Percentiles rank a stretch among this genome's conserved stretches.
These are phyloP conservation scores for Hemistola chrysoprasaria DNA, from an alignment of 2,888 invertebrate species.

Conservation along the genomic window DNA sequence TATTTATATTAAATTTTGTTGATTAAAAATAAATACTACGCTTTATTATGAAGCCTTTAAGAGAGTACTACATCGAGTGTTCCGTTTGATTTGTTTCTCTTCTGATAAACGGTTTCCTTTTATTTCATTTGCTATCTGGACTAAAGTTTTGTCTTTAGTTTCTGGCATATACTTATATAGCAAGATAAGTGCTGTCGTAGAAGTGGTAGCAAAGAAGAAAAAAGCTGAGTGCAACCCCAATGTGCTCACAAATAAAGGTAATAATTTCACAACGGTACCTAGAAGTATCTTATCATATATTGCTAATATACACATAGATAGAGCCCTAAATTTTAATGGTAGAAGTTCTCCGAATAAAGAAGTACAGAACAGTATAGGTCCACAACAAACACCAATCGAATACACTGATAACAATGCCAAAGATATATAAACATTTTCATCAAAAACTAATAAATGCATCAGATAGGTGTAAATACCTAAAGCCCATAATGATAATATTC, in stretches of 20 bases:
- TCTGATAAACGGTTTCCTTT: slow-evolving; percentile 34
- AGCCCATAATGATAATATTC: slow-evolving; percentile 30
- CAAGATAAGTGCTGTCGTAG: slow-evolving; percentile 17
- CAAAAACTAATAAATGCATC: slow-evolving; percentile 26
- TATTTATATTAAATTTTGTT: too few species aligned
- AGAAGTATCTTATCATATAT: slow-evolving; percentile 9
- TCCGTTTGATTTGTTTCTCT: slow-evolving; percentile 3
- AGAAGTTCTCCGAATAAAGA: slow-evolving; percentile 40
- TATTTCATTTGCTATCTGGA: too few species aligned
- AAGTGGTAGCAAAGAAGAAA: slow-evolving; percentile 33
- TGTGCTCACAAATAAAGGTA: slow-evolving; percentile 36
- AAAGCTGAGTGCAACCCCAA: slow-evolving; percentile 39
- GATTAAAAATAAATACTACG: too few species aligned
- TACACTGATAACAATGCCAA: slow-evolving; percentile 32
- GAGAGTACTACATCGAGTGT: too few species aligned
- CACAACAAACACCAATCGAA: slow-evolving; percentile 41
- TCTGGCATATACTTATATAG: slow-evolving; percentile 46
- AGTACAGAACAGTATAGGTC: slow-evolving; percentile 36
- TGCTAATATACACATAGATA: slow-evolving; percentile 29
- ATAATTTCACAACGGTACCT: slow-evolving; percentile 32
- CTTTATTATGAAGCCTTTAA: too few species aligned
- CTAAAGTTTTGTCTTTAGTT: slow-evolving; percentile 51
- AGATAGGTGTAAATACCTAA: slow-evolving; percentile 40
- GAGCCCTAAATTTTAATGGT: slow-evolving; percentile 36
- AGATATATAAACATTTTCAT: slow-evolving; percentile 35